These are phyloP conservation scores for Pollenia labialis DNA, from an alignment of 2,888 invertebrate genomes.

Conservation along the genomic window DNA sequence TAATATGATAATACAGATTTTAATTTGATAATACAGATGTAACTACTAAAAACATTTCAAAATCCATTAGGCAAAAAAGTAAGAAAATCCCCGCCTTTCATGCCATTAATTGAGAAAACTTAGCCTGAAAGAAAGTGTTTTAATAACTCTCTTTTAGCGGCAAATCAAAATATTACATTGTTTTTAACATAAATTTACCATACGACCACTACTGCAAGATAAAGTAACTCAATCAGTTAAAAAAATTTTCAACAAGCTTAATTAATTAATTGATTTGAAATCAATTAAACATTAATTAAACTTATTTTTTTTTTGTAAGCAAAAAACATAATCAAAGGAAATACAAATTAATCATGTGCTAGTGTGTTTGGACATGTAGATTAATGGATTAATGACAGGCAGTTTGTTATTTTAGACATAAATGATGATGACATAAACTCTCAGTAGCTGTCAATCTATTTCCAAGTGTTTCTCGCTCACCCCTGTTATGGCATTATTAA, in stretches of 20 bases:
- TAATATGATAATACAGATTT: neutral
- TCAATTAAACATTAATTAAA: constrained; percentile 53
- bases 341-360: neutral
- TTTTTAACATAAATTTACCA: neutral
- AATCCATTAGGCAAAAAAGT: constrained; percentile 5
- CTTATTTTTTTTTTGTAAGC: neutral
- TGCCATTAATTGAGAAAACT: neutral
- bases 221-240: constrained; percentile 1
- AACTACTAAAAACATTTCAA: constrained; percentile 1
- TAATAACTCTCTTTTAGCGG: neutral
- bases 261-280: constrained; percentile 42
- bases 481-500: neutral
- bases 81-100: neutral
- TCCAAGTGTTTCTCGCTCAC: neutral
- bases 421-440: constrained; percentile 62
- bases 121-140: neutral
- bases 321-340: neutral
- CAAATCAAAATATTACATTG: constrained; percentile 53
- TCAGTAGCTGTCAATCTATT: constrained; percentile 50
- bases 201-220: constrained; percentile 15
- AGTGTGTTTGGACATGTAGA: constrained; percentile 25
- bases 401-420: constrained; percentile 38
- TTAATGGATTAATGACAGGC: constrained; percentile 62
- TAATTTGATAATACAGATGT: neutral
- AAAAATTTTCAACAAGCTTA: constrained; percentile 26